These are phyloP conservation scores for Chloropsis hardwickii DNA, from an alignment of 2,113 vertebrate genomes.

Conservation along the genomic window DNA sequence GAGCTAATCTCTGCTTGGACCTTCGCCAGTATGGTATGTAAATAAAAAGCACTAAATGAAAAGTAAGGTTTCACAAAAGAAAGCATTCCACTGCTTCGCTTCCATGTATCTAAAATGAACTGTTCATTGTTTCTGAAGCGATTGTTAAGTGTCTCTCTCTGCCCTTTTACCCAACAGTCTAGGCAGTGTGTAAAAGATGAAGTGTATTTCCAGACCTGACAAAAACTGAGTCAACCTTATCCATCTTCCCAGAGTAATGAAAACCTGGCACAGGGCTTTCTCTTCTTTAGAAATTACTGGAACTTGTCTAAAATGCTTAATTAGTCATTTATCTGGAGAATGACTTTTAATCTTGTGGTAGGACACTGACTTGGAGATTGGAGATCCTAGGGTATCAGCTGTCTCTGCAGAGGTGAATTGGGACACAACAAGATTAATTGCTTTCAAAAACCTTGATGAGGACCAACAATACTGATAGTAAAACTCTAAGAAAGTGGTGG, in stretches of 20 bases:
- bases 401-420: neutral
- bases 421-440: neutral
- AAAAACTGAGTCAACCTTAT: neutral
- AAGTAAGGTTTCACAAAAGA: neutral
- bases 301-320: neutral
- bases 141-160: neutral
- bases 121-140: neutral
- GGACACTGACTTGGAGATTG: neutral
- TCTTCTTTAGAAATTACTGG: neutral
- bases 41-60: neutral
- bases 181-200: neutral
- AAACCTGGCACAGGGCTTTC: neutral
- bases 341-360: neutral
- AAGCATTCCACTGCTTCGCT: neutral
- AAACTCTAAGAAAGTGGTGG: neutral
- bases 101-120: neutral
- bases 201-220: neutral
- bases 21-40: constrained; percentile 93
- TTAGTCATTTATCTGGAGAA: neutral
- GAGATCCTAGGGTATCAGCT: neutral
- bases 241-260: neutral
- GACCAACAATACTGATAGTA: neutral
- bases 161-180: neutral
- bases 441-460: neutral
- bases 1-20: constrained; percentile 89